A percentile compares a stretch with the other conserved stretches of the same genome.
Evolutionary conservation across 2,797 vertebrate genomes (phyloP).

Genomic region (Lithobates sylvaticus): DNA sequence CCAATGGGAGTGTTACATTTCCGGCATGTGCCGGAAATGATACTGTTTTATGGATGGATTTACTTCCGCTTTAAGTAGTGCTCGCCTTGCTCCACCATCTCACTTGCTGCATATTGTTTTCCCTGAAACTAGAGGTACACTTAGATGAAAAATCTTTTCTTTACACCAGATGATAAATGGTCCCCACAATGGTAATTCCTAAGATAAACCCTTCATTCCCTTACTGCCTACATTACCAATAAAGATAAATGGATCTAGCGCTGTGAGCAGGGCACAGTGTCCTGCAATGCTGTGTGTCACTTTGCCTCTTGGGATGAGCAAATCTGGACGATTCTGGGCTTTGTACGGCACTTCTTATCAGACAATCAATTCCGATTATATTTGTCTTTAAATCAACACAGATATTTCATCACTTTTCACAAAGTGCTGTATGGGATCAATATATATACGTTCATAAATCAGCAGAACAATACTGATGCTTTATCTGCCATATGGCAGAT

Average conservation of each 20-base stretch:
- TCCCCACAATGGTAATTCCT: not conserved
- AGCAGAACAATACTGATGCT: not conserved
- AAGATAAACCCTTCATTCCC: not conserved
- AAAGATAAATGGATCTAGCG: not conserved
- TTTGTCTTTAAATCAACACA: not conserved
- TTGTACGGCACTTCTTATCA: not conserved
- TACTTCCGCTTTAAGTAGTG: too few relatives aligned
- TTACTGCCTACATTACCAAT: not conserved
- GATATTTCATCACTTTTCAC: not conserved
- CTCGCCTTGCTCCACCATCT: too few relatives aligned
- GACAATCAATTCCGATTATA: not conserved
- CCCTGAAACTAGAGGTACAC: not conserved
- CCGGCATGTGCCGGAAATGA: too few relatives aligned
- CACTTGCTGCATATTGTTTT: too few relatives aligned
- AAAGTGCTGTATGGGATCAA: not conserved
- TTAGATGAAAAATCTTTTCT: not conserved
- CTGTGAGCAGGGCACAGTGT: not conserved
- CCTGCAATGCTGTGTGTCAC: not conserved
- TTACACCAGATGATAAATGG: not conserved
- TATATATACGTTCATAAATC: not conserved
- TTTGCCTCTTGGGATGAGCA: not conserved
- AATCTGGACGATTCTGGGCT: not conserved
- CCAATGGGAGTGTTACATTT: too few relatives aligned
- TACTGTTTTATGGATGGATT: too few relatives aligned
- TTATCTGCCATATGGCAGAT: constrained; percentile 6